A percentile compares a stretch with the other conserved stretches of the same genome.
Evolutionary conservation across 2,888 invertebrate genomes (phyloP).

Genomic region (Lasioglossum calceatum): DNA sequence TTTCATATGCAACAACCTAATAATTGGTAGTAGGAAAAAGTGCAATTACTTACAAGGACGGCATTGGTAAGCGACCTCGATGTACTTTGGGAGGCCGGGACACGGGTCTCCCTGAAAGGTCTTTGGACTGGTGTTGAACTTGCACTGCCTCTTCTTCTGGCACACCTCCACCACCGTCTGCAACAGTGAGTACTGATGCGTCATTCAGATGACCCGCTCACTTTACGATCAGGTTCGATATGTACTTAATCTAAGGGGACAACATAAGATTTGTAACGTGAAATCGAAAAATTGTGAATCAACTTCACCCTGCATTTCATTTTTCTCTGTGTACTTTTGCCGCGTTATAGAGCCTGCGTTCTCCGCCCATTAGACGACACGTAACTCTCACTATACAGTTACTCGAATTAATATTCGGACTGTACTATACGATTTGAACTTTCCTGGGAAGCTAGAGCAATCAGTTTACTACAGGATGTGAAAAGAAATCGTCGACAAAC

Average conservation of each 20-base stretch:
- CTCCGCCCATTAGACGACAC: no score
- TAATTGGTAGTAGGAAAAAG: not conserved
- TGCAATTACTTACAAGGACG: slow-evolving; percentile 93
- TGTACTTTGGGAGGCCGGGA: slow-evolving; percentile 95
- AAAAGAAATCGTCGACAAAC: not conserved
- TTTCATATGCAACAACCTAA: no score
- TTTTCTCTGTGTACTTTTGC: no score
- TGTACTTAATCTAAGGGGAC: slow-evolving; percentile 16
- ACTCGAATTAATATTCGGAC: no score
- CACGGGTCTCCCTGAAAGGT: slow-evolving; percentile 97
- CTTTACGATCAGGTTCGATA: slow-evolving; percentile 51
- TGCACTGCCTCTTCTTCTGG: slow-evolving; percentile 96
- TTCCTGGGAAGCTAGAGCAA: no score
- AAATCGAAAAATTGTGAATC: no score
- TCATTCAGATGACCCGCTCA: slow-evolving; percentile 85
- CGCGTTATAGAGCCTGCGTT: no score
- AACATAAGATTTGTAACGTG: not conserved
- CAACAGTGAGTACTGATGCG: slow-evolving; percentile 92
- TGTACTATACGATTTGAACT: no score
- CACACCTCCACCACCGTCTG: slow-evolving; percentile 98
- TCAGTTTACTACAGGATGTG: no score
- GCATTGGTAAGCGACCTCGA: slow-evolving; percentile 98
- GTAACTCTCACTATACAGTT: no score
- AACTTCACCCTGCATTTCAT: no score
- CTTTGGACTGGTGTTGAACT: slow-evolving; percentile 94